These are phyloP conservation scores for Barnardius zonarius DNA, from an alignment of 2,113 vertebrate genomes.

Conservation along the genomic window DNA sequence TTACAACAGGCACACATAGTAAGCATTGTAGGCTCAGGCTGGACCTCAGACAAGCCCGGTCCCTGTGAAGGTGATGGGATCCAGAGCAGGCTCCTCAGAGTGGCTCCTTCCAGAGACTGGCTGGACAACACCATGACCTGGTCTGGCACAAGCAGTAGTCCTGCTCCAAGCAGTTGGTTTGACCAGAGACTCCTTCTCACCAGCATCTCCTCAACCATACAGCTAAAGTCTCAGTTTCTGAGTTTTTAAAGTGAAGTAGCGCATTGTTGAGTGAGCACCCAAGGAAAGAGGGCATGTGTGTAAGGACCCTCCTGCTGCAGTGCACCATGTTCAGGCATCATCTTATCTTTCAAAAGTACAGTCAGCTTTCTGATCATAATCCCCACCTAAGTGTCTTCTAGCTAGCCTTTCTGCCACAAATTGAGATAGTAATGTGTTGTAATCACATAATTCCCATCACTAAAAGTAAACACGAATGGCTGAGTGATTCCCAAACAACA, in stretches of 20 bases:
- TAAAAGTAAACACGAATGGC: slow-evolving; percentile 57
- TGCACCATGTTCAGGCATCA: neutral
- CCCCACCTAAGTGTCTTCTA: slow-evolving; percentile 32
- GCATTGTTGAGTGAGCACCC: neutral
- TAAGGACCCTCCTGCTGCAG: neutral
- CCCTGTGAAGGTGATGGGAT: neutral
- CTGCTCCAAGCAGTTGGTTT: neutral
- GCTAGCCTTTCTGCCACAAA: slow-evolving; percentile 28
- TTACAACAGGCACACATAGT: neutral
- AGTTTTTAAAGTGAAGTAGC: neutral
- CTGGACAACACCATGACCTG: neutral
- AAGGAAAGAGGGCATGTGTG: accelerated
- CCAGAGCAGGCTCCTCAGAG: neutral
- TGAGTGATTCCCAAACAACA: slow-evolving; percentile 61
- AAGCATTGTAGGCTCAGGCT: neutral
- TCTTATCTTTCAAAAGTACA: neutral
- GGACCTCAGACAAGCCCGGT: neutral
- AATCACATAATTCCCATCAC: slow-evolving; percentile 64
- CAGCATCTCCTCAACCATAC: neutral
- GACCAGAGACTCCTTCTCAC: neutral
- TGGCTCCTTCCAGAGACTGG: neutral
- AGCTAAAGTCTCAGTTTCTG: neutral
- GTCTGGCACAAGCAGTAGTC: neutral
- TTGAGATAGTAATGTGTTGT: slow-evolving; percentile 43
- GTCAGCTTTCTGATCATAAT: neutral